These are phyloP conservation scores for Clarias batrachus DNA, from an alignment of 2,113 vertebrate species.

Conservation along the genomic window DNA sequence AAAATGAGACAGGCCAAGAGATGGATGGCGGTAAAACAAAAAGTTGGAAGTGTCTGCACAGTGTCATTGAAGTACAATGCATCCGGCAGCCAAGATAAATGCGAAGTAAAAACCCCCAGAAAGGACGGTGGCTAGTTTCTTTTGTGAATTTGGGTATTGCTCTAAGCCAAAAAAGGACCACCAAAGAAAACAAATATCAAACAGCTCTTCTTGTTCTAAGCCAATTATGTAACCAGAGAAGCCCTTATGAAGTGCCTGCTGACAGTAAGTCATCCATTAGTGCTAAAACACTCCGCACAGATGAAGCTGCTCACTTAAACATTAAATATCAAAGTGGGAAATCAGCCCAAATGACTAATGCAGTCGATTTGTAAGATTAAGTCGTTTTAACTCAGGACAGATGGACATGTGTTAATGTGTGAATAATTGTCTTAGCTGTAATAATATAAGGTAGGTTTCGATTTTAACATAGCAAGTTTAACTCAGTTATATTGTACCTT, in stretches of 20 bases:
- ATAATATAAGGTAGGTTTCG: background rate
- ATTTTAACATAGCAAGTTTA: background rate
- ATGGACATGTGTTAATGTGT: background rate
- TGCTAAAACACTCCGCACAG: background rate
- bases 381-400: background rate
- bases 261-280: slow-evolving; percentile 49
- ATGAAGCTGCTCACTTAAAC: slow-evolving; percentile 27
- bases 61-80: slow-evolving; percentile 51
- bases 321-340: slow-evolving; percentile 30
- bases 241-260: slow-evolving; percentile 46
- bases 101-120: slow-evolving; percentile 40
- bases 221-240: slow-evolving; percentile 55
- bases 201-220: slow-evolving; percentile 43
- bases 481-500: background rate
- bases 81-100: slow-evolving; percentile 57
- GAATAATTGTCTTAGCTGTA: background rate
- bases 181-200: slow-evolving; percentile 50
- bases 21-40: slow-evolving; percentile 42
- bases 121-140: slow-evolving; percentile 34
- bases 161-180: slow-evolving; percentile 38
- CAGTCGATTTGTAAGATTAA: slow-evolving; percentile 4
- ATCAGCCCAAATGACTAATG: slow-evolving; percentile 43
- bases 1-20: slow-evolving; percentile 31
- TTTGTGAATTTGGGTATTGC: slow-evolving; percentile 7
- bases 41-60: slow-evolving; percentile 45